A percentile compares a stretch with the other conserved stretches of the same genome.
phyloP scores from a whole-genome alignment of 2,888 invertebrate genomes.

The Serripes groenlandicus region DNA sequence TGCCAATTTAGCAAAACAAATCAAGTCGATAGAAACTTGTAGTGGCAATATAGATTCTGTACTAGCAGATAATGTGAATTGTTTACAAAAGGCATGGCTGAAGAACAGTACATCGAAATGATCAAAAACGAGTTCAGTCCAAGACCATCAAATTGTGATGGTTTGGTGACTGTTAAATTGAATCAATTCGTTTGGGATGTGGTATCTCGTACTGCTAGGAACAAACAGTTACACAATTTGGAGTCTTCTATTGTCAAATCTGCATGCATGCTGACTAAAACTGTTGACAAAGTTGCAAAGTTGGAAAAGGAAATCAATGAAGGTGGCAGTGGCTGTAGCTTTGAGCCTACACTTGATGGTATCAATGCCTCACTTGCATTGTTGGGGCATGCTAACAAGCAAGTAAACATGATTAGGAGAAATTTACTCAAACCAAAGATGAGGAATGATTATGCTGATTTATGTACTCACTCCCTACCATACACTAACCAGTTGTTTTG shows the following conservation, averaged over 20 bases:
- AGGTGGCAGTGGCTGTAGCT: neutral
- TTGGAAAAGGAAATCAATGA: constrained; percentile 4
- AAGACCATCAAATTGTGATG: constrained; percentile 53
- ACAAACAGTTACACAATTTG: constrained; percentile 36
- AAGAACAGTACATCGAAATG: constrained; percentile 38
- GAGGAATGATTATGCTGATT: constrained; percentile 3
- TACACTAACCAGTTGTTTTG: constrained; percentile 37
- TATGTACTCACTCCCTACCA: constrained; percentile 10
- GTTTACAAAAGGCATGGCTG: constrained; percentile 42
- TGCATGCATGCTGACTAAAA: constrained; percentile 44
- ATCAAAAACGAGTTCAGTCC: constrained; percentile 38
- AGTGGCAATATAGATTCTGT: no score
- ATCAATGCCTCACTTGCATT: constrained; percentile 39
- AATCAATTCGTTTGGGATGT: constrained; percentile 51
- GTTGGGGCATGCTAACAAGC: constrained; percentile 53
- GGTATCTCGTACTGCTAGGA: neutral
- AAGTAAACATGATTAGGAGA: constrained; percentile 19
- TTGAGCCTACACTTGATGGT: constrained; percentile 22
- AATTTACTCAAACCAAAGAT: constrained; percentile 17
- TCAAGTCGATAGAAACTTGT: no score
- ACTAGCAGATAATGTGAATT: no score
- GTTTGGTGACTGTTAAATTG: constrained; percentile 23
- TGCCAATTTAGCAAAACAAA: no score
- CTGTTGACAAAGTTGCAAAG: constrained; percentile 34
- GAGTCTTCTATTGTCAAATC: constrained; percentile 44